phyloP scores from a whole-genome alignment of 2,888 invertebrate genomes.

The Heliconius aoede region DNA sequence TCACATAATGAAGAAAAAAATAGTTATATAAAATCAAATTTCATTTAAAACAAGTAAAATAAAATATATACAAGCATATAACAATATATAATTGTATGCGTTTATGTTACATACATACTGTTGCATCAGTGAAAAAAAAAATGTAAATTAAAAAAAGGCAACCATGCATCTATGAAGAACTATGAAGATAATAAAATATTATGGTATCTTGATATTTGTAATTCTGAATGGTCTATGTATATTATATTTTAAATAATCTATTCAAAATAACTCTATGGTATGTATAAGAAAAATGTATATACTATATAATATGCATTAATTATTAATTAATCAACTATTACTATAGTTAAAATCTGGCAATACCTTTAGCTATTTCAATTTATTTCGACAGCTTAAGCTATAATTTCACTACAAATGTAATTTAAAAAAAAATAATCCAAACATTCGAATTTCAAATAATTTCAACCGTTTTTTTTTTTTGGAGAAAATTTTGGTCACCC shows the following conservation, averaged over 20 bases:
- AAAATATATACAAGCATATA: constrained; percentile 4
- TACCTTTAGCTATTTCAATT: constrained; percentile 6
- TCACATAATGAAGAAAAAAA: neutral
- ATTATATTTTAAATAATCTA: constrained; percentile 13
- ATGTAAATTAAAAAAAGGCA: neutral
- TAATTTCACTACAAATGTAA: neutral
- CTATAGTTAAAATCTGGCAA: constrained; percentile 20
- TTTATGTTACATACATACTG: constrained; percentile 18
- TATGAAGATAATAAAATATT: neutral
- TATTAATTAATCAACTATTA: neutral
- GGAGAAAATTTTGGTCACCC: constrained; percentile 21
- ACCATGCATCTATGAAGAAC: neutral
- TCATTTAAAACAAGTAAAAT: neutral
- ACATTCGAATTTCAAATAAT: constrained; percentile 8
- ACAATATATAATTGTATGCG: neutral
- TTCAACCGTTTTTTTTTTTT: constrained; percentile 13
- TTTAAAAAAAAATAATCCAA: neutral
- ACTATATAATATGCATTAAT: neutral
- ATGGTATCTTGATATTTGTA: neutral
- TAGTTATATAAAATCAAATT: neutral
- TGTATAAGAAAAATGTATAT: constrained; percentile 23
- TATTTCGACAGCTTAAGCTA: neutral
- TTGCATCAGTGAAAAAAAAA: neutral
- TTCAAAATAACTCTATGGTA: constrained; percentile 24
- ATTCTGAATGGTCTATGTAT: neutral